Base-by-base conservation (phyloP, 2,888 invertebrate species). In the Sesia bembeciformis region DNA sequence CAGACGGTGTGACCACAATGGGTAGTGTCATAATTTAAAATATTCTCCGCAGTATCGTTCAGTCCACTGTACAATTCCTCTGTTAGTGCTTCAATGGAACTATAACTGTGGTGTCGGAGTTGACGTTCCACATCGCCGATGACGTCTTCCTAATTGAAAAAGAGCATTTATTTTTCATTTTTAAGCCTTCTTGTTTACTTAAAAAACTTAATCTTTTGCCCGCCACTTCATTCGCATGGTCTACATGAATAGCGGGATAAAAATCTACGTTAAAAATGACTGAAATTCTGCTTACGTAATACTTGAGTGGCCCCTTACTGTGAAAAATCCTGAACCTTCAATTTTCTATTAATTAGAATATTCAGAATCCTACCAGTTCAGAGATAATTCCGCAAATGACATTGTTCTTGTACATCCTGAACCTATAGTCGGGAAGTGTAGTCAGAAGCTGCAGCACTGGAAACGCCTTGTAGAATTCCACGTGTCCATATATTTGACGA, bases 341-440 rank as follows among this genome's bases (percentile, higher is more conserved):
- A 23, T 23, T 23, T 23, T 23, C 23, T 23, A 23, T 23, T 23
- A 23, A 23, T 23, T 2, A 23, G 23, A 23, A 23, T 23, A 23
- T 23, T 23, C 2, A 23, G 23, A 23, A 23, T 1, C 23, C 76
- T 74, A 94, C 94, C 81, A 95, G 78, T 67, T 90, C 87, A 5
- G 79, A 76, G 4, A 89, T 84, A 42, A 95, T 93, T 59, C 90
- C 91, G 5, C 84, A 73, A 3, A 95, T 79, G 70, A 92, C 91
- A 74, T 95, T 96, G 53, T 91, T 91, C 64, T 92, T 92, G 68
- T 91, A 93, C 74, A 94, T 90, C 59, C 94, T 84, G 63, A 92
- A 91, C 57, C 93, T 85, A 59, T 93, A 91, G 74, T 94, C 94
- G 3, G 94, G 94, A 67, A 93, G 91, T 54, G 82, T 79, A 0